phyloP scores from a whole-genome alignment of 30 jellyfish, hydroid and myxozoan genomes.

The Aurelia aurita region DNA sequence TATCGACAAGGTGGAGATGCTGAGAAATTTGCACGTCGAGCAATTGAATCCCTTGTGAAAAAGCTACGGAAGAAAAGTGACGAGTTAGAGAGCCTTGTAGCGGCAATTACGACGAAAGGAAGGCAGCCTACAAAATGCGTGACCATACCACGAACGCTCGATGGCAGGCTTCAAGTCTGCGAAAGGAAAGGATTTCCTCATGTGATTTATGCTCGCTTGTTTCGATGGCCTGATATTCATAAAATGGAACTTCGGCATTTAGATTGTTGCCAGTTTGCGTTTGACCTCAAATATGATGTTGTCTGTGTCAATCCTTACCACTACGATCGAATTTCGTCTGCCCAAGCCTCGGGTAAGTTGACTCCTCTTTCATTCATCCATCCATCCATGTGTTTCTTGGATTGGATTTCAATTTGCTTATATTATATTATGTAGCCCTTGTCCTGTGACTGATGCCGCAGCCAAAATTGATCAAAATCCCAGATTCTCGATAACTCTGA shows the following conservation, averaged over 20 bases:
- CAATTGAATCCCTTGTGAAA: slow-evolving; percentile 94
- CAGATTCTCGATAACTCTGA: no score
- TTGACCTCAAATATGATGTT: slow-evolving; percentile 96
- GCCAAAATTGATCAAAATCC: no score
- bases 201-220: slow-evolving; percentile 95
- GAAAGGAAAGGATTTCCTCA: slow-evolving; percentile 99
- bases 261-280: slow-evolving; percentile 98
- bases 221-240: slow-evolving; percentile 99
- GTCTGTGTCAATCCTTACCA: slow-evolving; percentile 99
- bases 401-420: no score
- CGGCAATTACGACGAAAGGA: slow-evolving; percentile 95
- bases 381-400: no score
- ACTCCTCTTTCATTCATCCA: slow-evolving; percentile 32
- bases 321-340: slow-evolving; percentile 94
- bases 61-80: slow-evolving; percentile 96
- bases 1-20: slow-evolving; percentile 99
- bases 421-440: no score
- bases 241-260: slow-evolving; percentile 97
- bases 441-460: no score
- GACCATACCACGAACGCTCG: slow-evolving; percentile 98
- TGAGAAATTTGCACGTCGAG: slow-evolving; percentile 99
- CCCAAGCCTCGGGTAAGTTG: slow-evolving; percentile 92
- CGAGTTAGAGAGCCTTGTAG: slow-evolving; percentile 91
- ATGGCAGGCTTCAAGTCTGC: slow-evolving; percentile 99
- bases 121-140: slow-evolving; percentile 99